phyloP scores from a whole-genome alignment of 2,888 invertebrate species.

The Pterostichus niger region DNA sequence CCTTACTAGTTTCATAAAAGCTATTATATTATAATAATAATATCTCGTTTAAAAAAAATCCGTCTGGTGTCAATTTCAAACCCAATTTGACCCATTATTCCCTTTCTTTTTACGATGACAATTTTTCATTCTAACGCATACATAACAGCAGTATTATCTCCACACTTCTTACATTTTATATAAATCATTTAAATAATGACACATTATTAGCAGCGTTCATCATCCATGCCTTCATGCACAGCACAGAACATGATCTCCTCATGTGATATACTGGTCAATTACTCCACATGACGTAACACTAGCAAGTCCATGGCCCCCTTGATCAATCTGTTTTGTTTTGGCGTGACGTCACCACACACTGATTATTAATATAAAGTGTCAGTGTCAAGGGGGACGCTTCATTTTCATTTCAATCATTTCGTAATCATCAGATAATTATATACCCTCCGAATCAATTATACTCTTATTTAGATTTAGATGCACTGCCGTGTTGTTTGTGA shows the following conservation, averaged over 20 bases:
- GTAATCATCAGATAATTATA: slow-evolving; percentile 31
- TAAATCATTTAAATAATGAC: not conserved
- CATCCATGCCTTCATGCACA: not conserved
- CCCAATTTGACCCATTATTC: no score
- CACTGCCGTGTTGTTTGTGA: no score
- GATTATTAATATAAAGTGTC: slow-evolving; percentile 31
- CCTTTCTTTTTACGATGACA: not conserved
- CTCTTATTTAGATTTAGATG: slow-evolving; percentile 29
- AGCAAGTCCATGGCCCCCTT: not conserved
- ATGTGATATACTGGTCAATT: not conserved
- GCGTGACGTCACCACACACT: slow-evolving; percentile 13
- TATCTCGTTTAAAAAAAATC: no score
- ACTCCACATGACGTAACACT: slow-evolving; percentile 4
- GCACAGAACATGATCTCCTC: not conserved
- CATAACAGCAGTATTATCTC: not conserved
- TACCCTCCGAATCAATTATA: slow-evolving; percentile 24
- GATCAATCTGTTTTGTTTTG: not conserved
- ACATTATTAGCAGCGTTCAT: not conserved
- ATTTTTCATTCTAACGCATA: not conserved
- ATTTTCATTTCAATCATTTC: slow-evolving; percentile 34
- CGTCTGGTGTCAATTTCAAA: no score
- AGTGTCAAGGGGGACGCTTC: slow-evolving; percentile 29
- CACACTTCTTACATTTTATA: not conserved
- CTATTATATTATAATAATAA: no score
- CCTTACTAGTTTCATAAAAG: no score